These are phyloP conservation scores for Stictonetta naevosa DNA, from an alignment of 2,113 vertebrate species.

Conservation along the genomic window DNA sequence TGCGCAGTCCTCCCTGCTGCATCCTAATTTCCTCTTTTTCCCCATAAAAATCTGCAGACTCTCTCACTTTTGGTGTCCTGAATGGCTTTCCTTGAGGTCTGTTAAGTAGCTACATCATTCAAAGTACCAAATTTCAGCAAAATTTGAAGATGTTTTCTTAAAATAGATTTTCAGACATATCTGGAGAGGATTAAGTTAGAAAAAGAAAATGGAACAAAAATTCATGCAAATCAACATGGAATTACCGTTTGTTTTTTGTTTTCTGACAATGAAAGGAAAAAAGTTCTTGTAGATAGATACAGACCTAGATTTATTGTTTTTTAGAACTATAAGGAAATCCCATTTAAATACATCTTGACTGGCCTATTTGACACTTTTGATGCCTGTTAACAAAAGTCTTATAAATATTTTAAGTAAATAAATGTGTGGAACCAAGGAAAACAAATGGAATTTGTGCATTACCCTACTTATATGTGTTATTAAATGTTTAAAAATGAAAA, in stretches of 20 bases:
- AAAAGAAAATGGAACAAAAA: neutral
- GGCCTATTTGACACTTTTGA: neutral
- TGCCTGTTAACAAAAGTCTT: neutral
- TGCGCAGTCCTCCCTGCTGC: neutral
- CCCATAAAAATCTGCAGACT: neutral
- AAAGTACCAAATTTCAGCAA: neutral
- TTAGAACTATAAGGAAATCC: neutral
- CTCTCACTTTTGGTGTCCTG: neutral
- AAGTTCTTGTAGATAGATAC: neutral
- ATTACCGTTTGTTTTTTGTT: neutral
- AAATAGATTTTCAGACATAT: neutral
- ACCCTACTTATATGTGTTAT: neutral
- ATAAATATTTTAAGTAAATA: neutral
- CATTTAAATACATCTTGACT: neutral
- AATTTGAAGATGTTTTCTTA: neutral
- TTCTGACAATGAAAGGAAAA: neutral
- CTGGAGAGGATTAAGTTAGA: neutral
- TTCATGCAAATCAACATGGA: neutral
- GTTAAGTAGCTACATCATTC: neutral
- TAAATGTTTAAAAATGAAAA: neutral
- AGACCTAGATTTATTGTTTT: neutral
- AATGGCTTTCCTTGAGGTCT: neutral
- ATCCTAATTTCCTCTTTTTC: neutral
- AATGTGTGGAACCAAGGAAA: neutral
- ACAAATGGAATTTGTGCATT: neutral